Conservation (phyloP, 1,140 invertebrate genomes). For the Aphelenchoides avenae region DNA sequence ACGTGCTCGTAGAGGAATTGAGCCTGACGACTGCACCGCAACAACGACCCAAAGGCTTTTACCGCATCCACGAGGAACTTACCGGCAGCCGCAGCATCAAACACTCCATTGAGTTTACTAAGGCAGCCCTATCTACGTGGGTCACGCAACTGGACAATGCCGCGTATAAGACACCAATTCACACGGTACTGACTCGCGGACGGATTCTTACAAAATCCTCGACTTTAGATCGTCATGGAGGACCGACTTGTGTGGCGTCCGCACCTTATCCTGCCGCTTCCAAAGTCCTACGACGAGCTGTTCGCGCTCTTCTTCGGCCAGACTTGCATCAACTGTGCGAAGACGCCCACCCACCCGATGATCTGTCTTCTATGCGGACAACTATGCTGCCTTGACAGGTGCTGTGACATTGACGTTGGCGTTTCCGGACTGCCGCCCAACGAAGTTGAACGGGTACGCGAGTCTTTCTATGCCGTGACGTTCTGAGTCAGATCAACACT, state of each 20-base stretch:
- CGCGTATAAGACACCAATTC: neutral
- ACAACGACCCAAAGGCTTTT: neutral
- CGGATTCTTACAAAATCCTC: neutral
- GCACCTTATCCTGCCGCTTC: neutral
- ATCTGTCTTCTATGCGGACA: constrained; percentile 14
- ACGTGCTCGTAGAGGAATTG: constrained; percentile 1
- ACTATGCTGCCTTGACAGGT: constrained; percentile 7
- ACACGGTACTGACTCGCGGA: neutral
- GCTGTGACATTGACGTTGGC: constrained; percentile 4
- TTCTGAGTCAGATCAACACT: constrained; percentile 2
- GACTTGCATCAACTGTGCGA: constrained; percentile 3
- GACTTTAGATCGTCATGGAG: neutral
- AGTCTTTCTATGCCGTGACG: neutral
- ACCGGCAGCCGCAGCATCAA: neutral
- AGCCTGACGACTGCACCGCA: neutral
- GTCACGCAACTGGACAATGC: neutral
- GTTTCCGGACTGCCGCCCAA: constrained; percentile 2
- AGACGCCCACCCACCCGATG: constrained; percentile 8
- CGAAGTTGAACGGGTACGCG: constrained; percentile 8
- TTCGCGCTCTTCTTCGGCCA: constrained; percentile 12
- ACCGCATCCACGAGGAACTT: neutral
- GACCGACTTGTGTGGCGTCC: constrained; percentile 10
- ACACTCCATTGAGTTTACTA: neutral
- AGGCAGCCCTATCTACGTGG: neutral
- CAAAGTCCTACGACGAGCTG: constrained; percentile 11